phyloP scores from a whole-genome alignment of 2,888 invertebrate genomes.

The Tenthredo livida region DNA sequence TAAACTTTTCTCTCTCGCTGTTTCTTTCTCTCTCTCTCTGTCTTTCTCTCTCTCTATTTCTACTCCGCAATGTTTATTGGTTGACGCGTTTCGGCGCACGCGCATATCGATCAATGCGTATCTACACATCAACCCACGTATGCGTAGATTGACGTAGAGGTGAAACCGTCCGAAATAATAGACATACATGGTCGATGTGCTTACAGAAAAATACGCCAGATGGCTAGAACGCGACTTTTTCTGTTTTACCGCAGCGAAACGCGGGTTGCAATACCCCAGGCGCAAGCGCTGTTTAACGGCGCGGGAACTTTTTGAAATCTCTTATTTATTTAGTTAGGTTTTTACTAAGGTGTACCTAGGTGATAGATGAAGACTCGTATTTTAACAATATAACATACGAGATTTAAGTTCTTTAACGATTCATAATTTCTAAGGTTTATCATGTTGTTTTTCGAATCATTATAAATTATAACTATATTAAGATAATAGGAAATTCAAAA shows the following conservation, averaged over 20 bases:
- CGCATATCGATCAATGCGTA: slow-evolving; percentile 38
- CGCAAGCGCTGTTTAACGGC: neutral
- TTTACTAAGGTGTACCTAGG: no score
- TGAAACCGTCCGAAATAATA: neutral
- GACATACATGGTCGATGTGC: no score
- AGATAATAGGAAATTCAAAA: no score
- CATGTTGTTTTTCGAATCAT: no score
- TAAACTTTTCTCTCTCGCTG: neutral
- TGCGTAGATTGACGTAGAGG: neutral
- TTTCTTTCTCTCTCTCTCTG: neutral
- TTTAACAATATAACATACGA: neutral
- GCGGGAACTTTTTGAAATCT: neutral
- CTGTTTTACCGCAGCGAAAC: neutral
- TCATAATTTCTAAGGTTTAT: no score
- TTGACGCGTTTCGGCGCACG: slow-evolving; percentile 1
- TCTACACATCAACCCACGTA: neutral
- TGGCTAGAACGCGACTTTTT: neutral
- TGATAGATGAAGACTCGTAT: neutral
- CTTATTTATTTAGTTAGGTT: neutral
- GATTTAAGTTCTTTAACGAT: no score
- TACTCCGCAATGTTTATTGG: slow-evolving; percentile 27
- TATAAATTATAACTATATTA: no score
- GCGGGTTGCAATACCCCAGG: neutral
- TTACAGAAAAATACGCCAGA: neutral
- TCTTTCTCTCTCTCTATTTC: neutral